Percentiles rank a stretch among this genome's conserved stretches.
These are phyloP conservation scores for Sclerodermus sp. DNA, from an alignment of 2,888 invertebrate genomes.

Conservation along the genomic window DNA sequence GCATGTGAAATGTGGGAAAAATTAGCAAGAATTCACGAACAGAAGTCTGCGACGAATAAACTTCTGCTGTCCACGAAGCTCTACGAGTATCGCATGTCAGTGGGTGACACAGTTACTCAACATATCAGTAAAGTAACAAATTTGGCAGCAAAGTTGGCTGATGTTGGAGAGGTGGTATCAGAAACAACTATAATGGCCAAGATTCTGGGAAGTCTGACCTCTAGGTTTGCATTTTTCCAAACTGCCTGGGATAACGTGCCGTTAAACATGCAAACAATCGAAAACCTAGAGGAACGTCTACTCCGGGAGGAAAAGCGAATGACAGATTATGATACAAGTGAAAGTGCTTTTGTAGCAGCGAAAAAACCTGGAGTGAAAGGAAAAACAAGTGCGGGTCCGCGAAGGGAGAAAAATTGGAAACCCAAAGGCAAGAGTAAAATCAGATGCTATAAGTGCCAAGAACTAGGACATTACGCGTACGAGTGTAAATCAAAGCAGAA, in stretches of 20 bases:
- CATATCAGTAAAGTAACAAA: constrained; percentile 11
- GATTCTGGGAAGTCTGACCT: constrained; percentile 17
- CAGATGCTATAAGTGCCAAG: constrained; percentile 11
- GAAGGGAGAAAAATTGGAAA: too few species aligned
- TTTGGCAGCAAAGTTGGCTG: constrained; percentile 17
- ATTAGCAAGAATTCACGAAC: constrained; percentile 12
- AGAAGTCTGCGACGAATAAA: constrained; percentile 17
- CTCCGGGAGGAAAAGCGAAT: constrained; percentile 12
- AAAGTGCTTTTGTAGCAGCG: constrained; percentile 16
- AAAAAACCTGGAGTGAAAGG: constrained; percentile 1
- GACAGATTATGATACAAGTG: constrained; percentile 10
- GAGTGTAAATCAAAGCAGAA: constrained; percentile 11
- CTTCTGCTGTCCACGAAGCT: constrained; percentile 10
- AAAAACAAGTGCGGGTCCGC: constrained; percentile 7
- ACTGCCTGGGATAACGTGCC: constrained; percentile 19
- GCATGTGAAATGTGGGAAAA: constrained; percentile 22
- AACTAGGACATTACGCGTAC: constrained; percentile 10
- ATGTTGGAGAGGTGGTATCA: constrained; percentile 13
- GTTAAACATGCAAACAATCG: constrained; percentile 4
- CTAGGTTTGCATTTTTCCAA: constrained; percentile 14
- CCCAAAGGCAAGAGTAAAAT: constrained; percentile 4
- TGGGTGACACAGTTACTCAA: constrained; percentile 10
- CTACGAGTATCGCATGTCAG: constrained; percentile 11
- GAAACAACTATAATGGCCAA: constrained; percentile 14
- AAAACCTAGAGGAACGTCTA: constrained; percentile 7